A percentile compares a stretch with the other conserved stretches of the same genome.
Conservation (phyloP, 2,797 vertebrate genomes). For the Ataeniobius toweri region DNA sequence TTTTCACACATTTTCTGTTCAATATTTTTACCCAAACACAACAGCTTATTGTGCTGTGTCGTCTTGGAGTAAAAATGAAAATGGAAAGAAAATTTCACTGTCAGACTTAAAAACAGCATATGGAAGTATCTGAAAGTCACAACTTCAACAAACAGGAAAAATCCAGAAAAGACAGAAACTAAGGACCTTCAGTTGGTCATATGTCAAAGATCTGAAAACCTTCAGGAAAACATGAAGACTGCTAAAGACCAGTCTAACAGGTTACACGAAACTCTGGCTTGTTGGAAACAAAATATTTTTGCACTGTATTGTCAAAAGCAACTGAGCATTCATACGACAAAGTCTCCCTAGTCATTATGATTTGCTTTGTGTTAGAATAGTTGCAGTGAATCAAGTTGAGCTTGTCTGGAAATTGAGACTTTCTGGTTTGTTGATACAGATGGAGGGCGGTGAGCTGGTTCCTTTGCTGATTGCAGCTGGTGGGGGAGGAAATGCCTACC, state of each 20-base stretch:
- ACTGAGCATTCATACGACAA: not conserved
- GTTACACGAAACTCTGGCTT: not conserved
- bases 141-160: not conserved
- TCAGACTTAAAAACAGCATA: not conserved
- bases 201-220: not conserved
- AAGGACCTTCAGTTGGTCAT: not conserved
- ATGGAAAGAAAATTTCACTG: not conserved
- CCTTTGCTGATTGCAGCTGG: conserved; percentile 90
- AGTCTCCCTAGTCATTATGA: not conserved
- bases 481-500: conserved; percentile 90
- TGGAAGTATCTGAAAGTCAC: too few relatives aligned
- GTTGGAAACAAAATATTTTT: not conserved
- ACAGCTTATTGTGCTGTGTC: too few relatives aligned
- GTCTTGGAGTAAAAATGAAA: not conserved
- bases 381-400: not conserved
- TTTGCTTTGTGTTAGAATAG: not conserved
- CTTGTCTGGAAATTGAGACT: not conserved
- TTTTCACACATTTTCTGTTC: not conserved
- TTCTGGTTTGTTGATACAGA: conserved; percentile 57
- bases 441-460: conserved; percentile 77
- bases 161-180: too few relatives aligned
- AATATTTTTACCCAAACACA: too few relatives aligned
- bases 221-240: too few relatives aligned
- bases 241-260: too few relatives aligned
- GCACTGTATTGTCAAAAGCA: not conserved